Evolutionary conservation across 2,113 vertebrate species (phyloP), one percentile per base, ranked within the genome.

Genomic region (Embiotoca jacksoni): DNA sequence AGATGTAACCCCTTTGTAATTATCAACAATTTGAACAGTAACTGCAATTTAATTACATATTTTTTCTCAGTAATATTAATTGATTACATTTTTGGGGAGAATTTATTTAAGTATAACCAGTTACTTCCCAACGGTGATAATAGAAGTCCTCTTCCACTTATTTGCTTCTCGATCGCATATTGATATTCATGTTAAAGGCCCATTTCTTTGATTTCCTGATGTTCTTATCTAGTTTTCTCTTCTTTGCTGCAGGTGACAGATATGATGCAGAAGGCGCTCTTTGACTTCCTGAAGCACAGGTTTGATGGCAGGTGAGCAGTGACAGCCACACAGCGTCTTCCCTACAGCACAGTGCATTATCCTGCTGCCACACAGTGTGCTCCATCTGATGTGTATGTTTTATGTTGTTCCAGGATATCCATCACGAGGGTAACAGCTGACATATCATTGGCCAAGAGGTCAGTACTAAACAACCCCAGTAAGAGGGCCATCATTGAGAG

Each of bases 251-350:
- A 99, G 98, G 98, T 99, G 94, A 99, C 98, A 85, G 98, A 99
- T 92, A 99, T 99, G 98, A 99, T 99, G 98, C 98, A 99, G 96
- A 99, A 99, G 96, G 98, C 98, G 47, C 96, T 99, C 87, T 99
- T 99, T 95, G 98, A 99, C 96, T 99, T 99, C 95, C 95, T 99
- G 92, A 99, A 99, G 95, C 98, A 99, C 96, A 96, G 97, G 94
- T 99, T 99, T 93, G 98, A 99, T 86, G 98, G 98, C 92, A 99
- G 98, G 98, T 99, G 94, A 98, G 98, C 84, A 49, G 80, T 0
- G 33, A 14, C 8, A n/a, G 7, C 0, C 0, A 31, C 23, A 15
- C 14, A 11, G 11, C 3, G 0, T 16, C 11, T 3, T 4, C 36
- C 16, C 23, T 23, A 23, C 23, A 23, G 0, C 5, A 35, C 37